Percentiles rank a stretch among this genome's conserved stretches.
phyloP scores from a whole-genome alignment of 2,113 vertebrate genomes.

The Syrrhaptes paradoxus region DNA sequence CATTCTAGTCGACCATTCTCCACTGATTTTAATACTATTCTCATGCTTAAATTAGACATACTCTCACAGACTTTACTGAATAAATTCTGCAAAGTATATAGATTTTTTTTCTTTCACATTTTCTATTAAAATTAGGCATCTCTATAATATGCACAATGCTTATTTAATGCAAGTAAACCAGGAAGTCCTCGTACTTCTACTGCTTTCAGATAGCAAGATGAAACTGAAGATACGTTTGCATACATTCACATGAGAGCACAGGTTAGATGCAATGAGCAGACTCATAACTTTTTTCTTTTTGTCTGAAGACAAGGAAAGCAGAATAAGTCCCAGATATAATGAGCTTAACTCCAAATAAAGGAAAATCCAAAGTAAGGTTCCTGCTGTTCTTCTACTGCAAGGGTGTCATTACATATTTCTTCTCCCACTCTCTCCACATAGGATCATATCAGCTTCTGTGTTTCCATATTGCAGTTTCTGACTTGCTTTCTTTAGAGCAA shows the following conservation, averaged over 20 bases:
- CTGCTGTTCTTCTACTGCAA: neutral
- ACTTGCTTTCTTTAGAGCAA: neutral
- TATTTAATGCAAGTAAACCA: neutral
- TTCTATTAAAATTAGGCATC: neutral
- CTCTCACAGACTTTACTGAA: rapidly evolving
- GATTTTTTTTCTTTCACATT: neutral
- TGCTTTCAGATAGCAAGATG: neutral
- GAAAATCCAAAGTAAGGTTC: neutral
- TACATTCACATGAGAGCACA: neutral
- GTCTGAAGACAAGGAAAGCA: neutral
- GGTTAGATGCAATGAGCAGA: neutral
- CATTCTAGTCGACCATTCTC: neutral
- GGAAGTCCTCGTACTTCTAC: neutral
- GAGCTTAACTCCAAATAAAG: neutral
- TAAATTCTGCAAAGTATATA: neutral
- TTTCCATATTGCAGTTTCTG: neutral
- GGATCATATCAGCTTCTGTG: neutral
- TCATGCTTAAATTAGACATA: neutral
- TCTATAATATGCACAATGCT: rapidly evolving
- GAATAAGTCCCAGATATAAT: neutral
- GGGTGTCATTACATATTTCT: neutral
- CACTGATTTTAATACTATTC: neutral
- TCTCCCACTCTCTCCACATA: neutral
- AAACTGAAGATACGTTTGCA: neutral
- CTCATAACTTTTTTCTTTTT: neutral